These are phyloP conservation scores for Strigamia transsilvanica DNA, from an alignment of 2,888 invertebrate genomes.

Conservation along the genomic window DNA sequence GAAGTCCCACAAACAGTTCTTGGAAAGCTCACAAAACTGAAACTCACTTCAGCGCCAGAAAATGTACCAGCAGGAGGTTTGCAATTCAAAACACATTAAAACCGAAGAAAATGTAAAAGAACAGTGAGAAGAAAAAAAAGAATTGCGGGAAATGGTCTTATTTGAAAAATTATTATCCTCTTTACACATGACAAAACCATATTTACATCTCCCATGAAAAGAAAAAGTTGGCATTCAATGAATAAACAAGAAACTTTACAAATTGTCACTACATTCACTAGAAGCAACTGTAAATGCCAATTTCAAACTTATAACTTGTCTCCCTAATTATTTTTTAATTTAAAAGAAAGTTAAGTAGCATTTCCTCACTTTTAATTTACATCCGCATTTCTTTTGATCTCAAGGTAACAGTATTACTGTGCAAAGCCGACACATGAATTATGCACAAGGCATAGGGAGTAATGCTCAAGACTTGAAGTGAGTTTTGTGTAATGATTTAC, in stretches of 20 bases:
- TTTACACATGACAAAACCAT: background rate
- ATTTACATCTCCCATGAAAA: background rate
- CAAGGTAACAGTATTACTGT: background rate
- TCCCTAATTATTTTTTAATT: slow-evolving; percentile 6
- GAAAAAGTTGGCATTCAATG: background rate
- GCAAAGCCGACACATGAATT: slow-evolving; percentile 3
- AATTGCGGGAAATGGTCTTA: background rate
- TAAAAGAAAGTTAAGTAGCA: background rate
- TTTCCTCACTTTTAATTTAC: slow-evolving; percentile 16
- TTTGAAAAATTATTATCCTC: slow-evolving; percentile 11
- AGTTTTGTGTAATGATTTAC: slow-evolving; percentile 39
- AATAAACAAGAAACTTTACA: slow-evolving; percentile 6
- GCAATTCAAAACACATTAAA: slow-evolving; percentile 17
- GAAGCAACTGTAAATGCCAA: background rate
- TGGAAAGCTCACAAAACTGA: slow-evolving; percentile 16
- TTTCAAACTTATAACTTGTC: background rate
- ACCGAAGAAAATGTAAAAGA: background rate
- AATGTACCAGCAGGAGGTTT: background rate
- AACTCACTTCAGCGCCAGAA: slow-evolving; percentile 3
- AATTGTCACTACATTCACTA: background rate
- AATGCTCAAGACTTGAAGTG: slow-evolving; percentile 9
- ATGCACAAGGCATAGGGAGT: slow-evolving; percentile 29
- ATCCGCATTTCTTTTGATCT: slow-evolving; percentile 34
- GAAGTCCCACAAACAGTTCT: slow-evolving; percentile 22
- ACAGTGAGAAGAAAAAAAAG: background rate